Base-by-base conservation (phyloP, 2,797 vertebrate genomes). In the Gephyroberyx darwinii region DNA sequence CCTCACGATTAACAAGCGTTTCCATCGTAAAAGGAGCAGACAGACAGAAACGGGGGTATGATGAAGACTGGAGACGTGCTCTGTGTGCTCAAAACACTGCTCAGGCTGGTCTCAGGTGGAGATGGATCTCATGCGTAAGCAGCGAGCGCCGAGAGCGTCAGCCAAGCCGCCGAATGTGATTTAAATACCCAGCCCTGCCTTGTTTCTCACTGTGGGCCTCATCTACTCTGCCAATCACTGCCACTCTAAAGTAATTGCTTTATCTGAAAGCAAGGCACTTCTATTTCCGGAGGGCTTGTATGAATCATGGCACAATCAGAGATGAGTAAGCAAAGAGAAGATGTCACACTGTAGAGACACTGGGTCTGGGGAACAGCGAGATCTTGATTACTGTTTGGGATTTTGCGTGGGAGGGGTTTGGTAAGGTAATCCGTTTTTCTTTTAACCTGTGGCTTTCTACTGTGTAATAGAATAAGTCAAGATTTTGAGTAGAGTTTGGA, bases 211-310 rank as follows among this genome's bases (percentile, higher is more conserved):
- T 9, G 41, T 56, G 26, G 48, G 43, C 30, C 73, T 79, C 57
- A 30, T 54, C 64, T 53, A 59, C 13, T 39, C 62, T 61, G 62
- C 56, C 66, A 54, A 47, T 79, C 66, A 58, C 68, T 58, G 71
- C 69, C 63, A 51, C 66, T 74, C 54, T 71, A 26, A 74, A 65
- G 69, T 81, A 70, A 86, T 87, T 72, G 77, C 65, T 33, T 75
- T 50, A 59, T 78, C 62, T 70, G 72, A 80, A 65, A 57, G 71
- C 61, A 41, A 51, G 51, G 31, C 20, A 31, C 61, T 67, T 63
- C n/a, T 53, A 39, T 67, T 78, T 81, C 66, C 48, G 41, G 41
- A 50, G 52, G 17, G 17, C 39, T 65, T 67, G 65, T 39, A 71
- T 86, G 81, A 87, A 76, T 88, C 78, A 74, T n/a, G 60, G 12